phyloP scores from a whole-genome alignment of 1,140 invertebrate species.

The Andricus grossulariae region DNA sequence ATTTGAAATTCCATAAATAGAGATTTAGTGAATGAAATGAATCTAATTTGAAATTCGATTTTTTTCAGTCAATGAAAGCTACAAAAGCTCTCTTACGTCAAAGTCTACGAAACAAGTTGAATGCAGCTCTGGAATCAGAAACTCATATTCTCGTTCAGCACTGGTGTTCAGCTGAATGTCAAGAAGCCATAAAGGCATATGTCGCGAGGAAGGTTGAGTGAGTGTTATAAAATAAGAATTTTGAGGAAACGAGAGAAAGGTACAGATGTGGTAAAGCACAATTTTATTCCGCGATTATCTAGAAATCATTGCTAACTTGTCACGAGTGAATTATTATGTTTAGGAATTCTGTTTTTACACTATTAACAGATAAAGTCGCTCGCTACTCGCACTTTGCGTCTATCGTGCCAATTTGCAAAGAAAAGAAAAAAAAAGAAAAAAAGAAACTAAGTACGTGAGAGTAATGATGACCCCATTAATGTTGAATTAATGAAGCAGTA shows the following conservation, averaged over 20 bases:
- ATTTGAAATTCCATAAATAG: too few relatives aligned
- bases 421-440: too few relatives aligned
- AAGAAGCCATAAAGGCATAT: slow-evolving; percentile 72
- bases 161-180: slow-evolving; percentile 81
- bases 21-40: neutral
- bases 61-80: slow-evolving; percentile 78
- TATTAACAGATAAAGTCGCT: too few relatives aligned
- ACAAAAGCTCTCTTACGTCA: slow-evolving; percentile 78
- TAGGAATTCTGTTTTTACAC: too few relatives aligned
- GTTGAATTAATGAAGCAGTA: too few relatives aligned
- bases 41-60: slow-evolving; percentile 27
- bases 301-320: too few relatives aligned
- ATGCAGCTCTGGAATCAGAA: slow-evolving; percentile 78
- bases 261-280: neutral
- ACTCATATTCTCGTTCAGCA: slow-evolving; percentile 79
- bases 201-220: slow-evolving; percentile 69
- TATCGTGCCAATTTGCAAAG: too few relatives aligned
- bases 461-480: too few relatives aligned
- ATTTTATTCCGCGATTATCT: neutral
- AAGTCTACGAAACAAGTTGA: slow-evolving; percentile 75
- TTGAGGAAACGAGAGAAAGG: slow-evolving; percentile 8
- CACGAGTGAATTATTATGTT: too few relatives aligned
- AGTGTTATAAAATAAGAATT: slow-evolving; percentile 45
- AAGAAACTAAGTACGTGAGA: too few relatives aligned
- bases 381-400: too few relatives aligned